Evolutionary conservation across 2,797 vertebrate genomes (phyloP).

Genomic region (Schizopygopsis pylzovi): DNA sequence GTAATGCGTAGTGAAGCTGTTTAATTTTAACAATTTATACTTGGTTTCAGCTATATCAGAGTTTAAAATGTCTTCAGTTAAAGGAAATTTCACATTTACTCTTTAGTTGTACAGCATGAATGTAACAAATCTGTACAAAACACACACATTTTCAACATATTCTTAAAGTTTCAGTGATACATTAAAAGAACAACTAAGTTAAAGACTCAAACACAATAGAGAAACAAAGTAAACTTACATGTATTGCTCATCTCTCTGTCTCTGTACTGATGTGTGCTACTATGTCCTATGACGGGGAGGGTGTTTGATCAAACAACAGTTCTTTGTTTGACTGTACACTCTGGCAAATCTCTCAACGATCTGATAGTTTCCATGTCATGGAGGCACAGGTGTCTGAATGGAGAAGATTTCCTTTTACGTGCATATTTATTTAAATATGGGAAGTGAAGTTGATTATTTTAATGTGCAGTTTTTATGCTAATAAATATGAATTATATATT

Average conservation of each 20-base stretch:
- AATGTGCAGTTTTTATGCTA: background rate
- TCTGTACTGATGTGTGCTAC: background rate
- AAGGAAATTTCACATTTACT: background rate
- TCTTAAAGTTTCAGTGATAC: background rate
- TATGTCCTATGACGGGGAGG: conserved; percentile 16
- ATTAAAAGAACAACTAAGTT: background rate
- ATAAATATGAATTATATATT: no score
- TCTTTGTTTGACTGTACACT: conserved; percentile 42
- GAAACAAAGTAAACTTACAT: conserved; percentile 65
- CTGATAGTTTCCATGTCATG: conserved; percentile 65
- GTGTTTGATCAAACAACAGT: conserved; percentile 46
- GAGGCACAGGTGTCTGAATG: conserved; percentile 50
- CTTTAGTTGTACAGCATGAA: background rate
- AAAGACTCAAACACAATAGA: background rate
- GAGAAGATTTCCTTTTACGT: conserved; percentile 24
- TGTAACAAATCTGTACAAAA: background rate
- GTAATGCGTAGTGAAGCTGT: background rate
- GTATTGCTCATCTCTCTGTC: conserved; percentile 69
- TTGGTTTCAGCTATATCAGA: background rate
- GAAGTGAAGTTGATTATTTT: background rate
- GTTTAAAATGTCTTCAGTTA: conserved; percentile 3
- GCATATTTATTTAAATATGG: conserved; percentile 1
- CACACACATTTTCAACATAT: background rate
- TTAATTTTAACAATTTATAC: background rate
- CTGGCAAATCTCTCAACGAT: conserved; percentile 64